Evolutionary conservation across 2,888 invertebrate genomes (phyloP), one percentile per base, ranked within the genome.

Genomic region (Aleiodes alternator): DNA sequence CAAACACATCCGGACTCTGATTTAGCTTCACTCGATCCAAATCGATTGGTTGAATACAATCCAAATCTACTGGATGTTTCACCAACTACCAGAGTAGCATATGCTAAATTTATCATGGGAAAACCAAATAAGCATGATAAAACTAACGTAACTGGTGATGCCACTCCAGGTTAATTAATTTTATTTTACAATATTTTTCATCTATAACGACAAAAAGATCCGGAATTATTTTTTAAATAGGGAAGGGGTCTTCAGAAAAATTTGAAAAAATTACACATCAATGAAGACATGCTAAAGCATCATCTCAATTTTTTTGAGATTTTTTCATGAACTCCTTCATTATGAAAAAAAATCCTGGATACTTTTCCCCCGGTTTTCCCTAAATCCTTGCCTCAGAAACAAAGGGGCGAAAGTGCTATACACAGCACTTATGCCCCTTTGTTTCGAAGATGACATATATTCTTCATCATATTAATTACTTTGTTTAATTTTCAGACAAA

Each of bases 61-160:
- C 96, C 96, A 0, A 94, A 94, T 81, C 90, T 96, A 48, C 92
- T 93, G 1, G 92, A 92, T 0, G 94, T 96, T 1, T 93, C 96
- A 0, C 94, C 95, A 0, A 94, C 94, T 0, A 95, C 96, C 0
- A 92, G 96, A 82, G 93, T 96, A 14, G 96, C 96, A 0, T 96
- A 96, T 83, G 96, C 96, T 71, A 96, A 96, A 89, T 97, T 96
- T 87, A 96, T 96, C 94, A 93, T 93, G 78, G 93, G 92, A 85
- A 94, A 95, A 89, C 92, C 94, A 80, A 92, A 92, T 81, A 78
- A 83, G 81, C 80, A 76, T 43, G 71, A 23, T 75, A 72, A 69
- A 34, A 72, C 48, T 14, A 64, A 14, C 50, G 77, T 78, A 29
- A 71, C 34, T 8, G 34, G 29, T 31, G 78, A 75, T 48, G 80